Base-by-base conservation (phyloP, 2,797 vertebrate species). In the Sebastolobus altivelis region DNA sequence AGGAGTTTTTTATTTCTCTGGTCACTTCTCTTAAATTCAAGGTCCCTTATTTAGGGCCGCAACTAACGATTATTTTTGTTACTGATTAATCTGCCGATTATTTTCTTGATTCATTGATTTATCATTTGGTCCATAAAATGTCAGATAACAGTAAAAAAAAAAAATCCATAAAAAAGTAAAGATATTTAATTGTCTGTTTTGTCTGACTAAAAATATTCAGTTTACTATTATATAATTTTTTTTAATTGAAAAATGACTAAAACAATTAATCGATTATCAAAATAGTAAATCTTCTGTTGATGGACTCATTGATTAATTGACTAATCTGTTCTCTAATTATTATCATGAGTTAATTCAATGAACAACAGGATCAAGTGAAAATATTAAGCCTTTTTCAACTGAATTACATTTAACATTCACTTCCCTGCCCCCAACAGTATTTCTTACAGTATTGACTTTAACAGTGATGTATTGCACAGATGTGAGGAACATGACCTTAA, bases 401-500 rank as follows among this genome's bases (percentile, higher is more conserved):
- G 5, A 75, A 65, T 22, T 2, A 33, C 14, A 72, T 54, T 49
- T 9, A 37, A 20, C 9, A 58, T 54, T 55, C 18, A 46, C 61
- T 55, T 62, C 22, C 13, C 25, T 29, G n/a, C 31, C 25, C 16
- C 31, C 12, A 14, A 49, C 59, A 16, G 14, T 33, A 16, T 61
- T 63, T 49, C 55, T 59, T 69, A 56, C 38, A 75, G 43, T 75
- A 16, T 6, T 38, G 20, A 79, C 61, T 73, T 79, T 20, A 74
- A 73, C 69, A 66, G 4, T 84, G 63, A 90, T 90, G 73, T 29
- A 31, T 37, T 74, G 25, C 61, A 75, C 72, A 88, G 80, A 91
- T 88, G 90, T 89, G 63, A 65, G 52, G 40, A 79, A 88, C 69
- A 68, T 68, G 65, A 90, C 81, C 66, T 87, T 70, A 77, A 69